phyloP scores from a whole-genome alignment of 2,888 invertebrate genomes.

The Euclidia mi region DNA sequence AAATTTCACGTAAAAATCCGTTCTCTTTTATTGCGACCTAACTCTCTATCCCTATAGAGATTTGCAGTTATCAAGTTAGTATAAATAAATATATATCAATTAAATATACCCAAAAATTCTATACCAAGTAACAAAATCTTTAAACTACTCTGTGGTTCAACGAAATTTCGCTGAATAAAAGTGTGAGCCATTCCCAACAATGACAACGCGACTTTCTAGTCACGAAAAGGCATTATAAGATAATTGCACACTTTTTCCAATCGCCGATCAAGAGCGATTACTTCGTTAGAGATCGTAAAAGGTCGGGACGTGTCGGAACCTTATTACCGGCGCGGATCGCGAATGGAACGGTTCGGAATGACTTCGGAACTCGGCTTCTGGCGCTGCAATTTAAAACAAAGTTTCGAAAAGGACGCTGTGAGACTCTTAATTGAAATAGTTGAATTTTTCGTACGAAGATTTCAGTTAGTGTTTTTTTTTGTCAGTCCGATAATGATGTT shows the following conservation, averaged over 20 bases:
- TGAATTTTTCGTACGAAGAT: constrained; percentile 66
- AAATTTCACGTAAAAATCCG: no score
- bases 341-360: constrained; percentile 64
- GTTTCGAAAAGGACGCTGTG: constrained; percentile 77
- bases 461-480: constrained; percentile 43
- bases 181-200: constrained; percentile 6
- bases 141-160: not conserved
- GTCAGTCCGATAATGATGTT: constrained; percentile 32
- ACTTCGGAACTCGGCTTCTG: constrained; percentile 69
- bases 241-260: constrained; percentile 58
- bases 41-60: no score
- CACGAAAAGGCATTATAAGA: constrained; percentile 31
- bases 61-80: no score
- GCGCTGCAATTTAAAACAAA: constrained; percentile 79
- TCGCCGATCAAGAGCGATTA: constrained; percentile 59
- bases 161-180: not conserved
- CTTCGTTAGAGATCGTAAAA: constrained; percentile 65
- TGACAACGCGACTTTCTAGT: constrained; percentile 14
- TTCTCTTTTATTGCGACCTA: no score
- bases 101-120: no score
- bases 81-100: no score
- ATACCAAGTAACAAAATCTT: no score
- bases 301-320: constrained; percentile 68
- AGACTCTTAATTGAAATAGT: constrained; percentile 85
- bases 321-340: constrained; percentile 63